Conservation (phyloP, 2,888 invertebrate species). For the Chesias legatella region DNA sequence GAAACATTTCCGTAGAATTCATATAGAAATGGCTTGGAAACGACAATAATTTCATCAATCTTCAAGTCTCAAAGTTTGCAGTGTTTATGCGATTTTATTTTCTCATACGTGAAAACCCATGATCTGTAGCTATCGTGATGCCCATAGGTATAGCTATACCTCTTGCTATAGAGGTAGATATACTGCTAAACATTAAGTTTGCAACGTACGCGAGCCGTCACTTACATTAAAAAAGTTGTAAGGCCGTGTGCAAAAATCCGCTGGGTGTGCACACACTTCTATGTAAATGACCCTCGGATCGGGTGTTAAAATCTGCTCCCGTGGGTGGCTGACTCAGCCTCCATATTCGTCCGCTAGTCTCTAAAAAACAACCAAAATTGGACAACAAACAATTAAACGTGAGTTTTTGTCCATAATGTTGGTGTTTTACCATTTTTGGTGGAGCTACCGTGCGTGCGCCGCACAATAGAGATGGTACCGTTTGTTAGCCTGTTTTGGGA, state of each 20-base stretch:
- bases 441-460: slow-evolving; percentile 21
- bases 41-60: too few species aligned
- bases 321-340: slow-evolving; percentile 35
- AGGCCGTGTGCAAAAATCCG: not conserved
- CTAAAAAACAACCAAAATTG: slow-evolving; percentile 36
- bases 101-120: too few species aligned
- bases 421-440: slow-evolving; percentile 39
- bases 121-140: too few species aligned
- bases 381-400: slow-evolving; percentile 44
- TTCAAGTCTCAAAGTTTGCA: too few species aligned
- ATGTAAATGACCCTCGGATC: slow-evolving; percentile 29
- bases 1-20: too few species aligned
- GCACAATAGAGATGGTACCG: slow-evolving; percentile 21
- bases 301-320: slow-evolving; percentile 38
- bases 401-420: slow-evolving; percentile 50
- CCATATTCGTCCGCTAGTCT: slow-evolving; percentile 43
- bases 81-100: too few species aligned
- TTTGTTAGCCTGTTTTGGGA: slow-evolving; percentile 31
- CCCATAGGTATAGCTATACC: too few species aligned
- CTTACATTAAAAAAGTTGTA: too few species aligned
- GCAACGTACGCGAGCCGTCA: too few species aligned
- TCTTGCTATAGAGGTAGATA: too few species aligned
- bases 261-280: not conserved
- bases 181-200: too few species aligned
- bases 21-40: too few species aligned